Base-by-base conservation (phyloP, 2,888 invertebrate genomes). In the Cyclophora albipunctata region DNA sequence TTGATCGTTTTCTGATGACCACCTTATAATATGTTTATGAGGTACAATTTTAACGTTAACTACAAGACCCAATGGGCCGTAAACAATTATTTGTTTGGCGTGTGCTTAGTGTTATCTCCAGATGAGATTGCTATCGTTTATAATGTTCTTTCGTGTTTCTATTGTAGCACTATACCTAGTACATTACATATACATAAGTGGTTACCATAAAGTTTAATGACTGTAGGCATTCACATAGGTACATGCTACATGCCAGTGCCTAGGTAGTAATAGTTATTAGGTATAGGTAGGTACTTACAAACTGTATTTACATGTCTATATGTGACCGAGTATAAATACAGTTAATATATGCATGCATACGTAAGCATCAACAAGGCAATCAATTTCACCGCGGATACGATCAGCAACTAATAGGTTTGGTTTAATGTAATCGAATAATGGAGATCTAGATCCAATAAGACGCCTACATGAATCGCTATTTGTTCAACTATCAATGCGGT, bases 1-100 rank as follows among this genome's bases (percentile, higher is more conserved):
- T 75, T 70, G 69, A 71, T 68, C 62, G 60, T 67, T 68, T 69
- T 65, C 62, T 67, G 64, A 63, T 66, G 59, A 64, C 57, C 53
- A 46, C 50, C 45, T 53, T 55, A 48, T 52, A 48, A 43, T 51
- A 45, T 57, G 54, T 50, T 55, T 48, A 3, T 49, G 20, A 20
- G 20, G 20, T 20, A 20, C 20, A 20, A 20, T 20, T 20, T 20
- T 20, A 20, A 20, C 20, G 20, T 20, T 20, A 20, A 20, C 20
- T 48, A 37, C n/a, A 53, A 42, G 46, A 40, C 40, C 20, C 40
- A 5, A 7, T 43, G 20, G 42, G 34, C 33, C 43, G 43, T 43
- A 5, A 34, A 43, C 34, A 43, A 43, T 43, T 43, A 43, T 43
- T 34, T 43, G 6, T 33, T 43, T 34, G 4, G 34, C 34, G 5